A percentile compares a stretch with the other conserved stretches of the same genome.
These are phyloP conservation scores for Upupa epops DNA, from an alignment of 2,113 vertebrate genomes.

Conservation along the genomic window DNA sequence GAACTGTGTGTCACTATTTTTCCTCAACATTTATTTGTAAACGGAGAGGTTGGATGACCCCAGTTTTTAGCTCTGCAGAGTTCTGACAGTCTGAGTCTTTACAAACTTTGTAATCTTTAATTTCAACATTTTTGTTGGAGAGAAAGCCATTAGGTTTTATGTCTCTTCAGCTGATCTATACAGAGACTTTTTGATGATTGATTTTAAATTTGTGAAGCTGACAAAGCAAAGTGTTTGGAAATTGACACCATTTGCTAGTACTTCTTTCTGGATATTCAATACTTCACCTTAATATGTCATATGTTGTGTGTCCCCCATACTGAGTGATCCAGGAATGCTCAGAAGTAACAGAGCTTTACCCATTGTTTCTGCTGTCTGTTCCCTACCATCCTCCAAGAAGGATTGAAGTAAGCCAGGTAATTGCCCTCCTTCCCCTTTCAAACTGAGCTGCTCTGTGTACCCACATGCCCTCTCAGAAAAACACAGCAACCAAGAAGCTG, in stretches of 20 bases:
- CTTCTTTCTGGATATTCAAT: slow-evolving; percentile 65
- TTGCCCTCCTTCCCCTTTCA: neutral
- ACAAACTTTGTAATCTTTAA: slow-evolving; percentile 22
- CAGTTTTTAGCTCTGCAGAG: neutral
- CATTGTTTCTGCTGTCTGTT: neutral
- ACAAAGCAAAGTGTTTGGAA: slow-evolving; percentile 67
- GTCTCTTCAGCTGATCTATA: slow-evolving; percentile 50
- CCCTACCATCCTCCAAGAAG: neutral
- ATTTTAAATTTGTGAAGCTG: slow-evolving; percentile 70
- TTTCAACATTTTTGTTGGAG: slow-evolving; percentile 5
- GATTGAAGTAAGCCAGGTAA: neutral
- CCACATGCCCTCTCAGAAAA: neutral
- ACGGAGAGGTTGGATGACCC: neutral
- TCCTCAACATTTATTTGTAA: neutral
- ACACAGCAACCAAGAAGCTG: neutral
- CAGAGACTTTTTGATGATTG: slow-evolving; percentile 57
- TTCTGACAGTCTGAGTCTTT: neutral
- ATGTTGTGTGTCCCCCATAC: neutral
- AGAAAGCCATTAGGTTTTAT: slow-evolving; percentile 25
- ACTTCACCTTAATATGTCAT: slow-evolving; percentile 57
- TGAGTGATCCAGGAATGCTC: slow-evolving; percentile 4
- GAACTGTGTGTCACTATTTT: neutral
- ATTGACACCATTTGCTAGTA: slow-evolving; percentile 58
- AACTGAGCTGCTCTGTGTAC: neutral
- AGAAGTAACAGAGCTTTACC: neutral